Conservation (phyloP, 2,888 invertebrate species). For the Epinotia brunnichana region DNA sequence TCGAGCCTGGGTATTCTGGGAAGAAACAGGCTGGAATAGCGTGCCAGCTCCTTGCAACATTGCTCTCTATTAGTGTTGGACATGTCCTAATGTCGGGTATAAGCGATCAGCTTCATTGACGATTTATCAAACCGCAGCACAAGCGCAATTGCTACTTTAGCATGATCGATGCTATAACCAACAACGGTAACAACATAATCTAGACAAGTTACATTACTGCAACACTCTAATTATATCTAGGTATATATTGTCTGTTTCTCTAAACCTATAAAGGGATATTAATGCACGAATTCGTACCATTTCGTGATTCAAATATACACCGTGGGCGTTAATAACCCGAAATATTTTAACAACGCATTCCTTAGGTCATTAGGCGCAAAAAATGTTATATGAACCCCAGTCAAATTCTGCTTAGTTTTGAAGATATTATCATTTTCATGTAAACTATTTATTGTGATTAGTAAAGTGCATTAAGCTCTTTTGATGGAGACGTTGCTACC, state of each 20-base stretch:
- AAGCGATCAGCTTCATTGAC: constrained; percentile 63
- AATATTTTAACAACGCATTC: too few relatives aligned
- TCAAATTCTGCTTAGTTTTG: too few relatives aligned
- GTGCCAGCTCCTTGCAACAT: constrained; percentile 36
- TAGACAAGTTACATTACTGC: neutral
- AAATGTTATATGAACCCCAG: too few relatives aligned
- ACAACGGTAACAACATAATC: neutral
- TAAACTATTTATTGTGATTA: too few relatives aligned
- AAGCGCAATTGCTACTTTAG: constrained; percentile 44
- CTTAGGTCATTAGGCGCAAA: too few relatives aligned
- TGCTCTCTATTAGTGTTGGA: constrained; percentile 48
- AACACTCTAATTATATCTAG: neutral
- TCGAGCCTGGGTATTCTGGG: constrained; percentile 33
- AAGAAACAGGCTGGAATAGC: constrained; percentile 40
- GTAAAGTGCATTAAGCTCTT: too few relatives aligned
- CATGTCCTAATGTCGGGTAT: constrained; percentile 61
- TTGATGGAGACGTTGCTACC: too few relatives aligned
- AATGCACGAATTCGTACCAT: too few relatives aligned
- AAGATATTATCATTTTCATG: too few relatives aligned
- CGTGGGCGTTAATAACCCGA: too few relatives aligned
- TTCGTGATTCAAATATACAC: neutral
- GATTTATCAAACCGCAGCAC: constrained; percentile 67
- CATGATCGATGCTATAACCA: constrained; percentile 30
- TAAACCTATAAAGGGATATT: neutral
- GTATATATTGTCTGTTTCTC: neutral